These are phyloP conservation scores for Morpho achilles DNA, from an alignment of 2,888 invertebrate species.

Conservation along the genomic window DNA sequence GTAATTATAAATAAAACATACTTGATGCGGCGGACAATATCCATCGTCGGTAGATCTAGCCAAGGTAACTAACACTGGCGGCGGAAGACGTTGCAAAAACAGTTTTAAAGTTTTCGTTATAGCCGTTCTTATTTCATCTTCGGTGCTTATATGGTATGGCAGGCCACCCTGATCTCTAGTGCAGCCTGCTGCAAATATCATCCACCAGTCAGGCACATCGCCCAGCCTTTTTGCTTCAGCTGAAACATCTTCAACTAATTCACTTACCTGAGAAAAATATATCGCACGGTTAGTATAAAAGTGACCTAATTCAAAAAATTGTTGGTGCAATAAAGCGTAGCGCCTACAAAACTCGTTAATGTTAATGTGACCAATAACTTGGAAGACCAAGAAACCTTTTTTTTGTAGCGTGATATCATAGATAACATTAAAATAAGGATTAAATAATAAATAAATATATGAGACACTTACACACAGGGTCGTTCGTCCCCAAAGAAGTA, in stretches of 20 bases:
- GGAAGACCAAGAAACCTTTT: no score
- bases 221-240: conserved; percentile 76
- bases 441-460: no score
- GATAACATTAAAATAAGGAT: no score
- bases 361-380: no score
- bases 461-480: no score
- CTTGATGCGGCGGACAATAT: conserved; percentile 90
- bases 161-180: conserved; percentile 92
- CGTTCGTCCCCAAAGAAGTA: no score
- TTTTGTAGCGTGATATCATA: no score
- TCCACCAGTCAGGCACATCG: conserved; percentile 86
- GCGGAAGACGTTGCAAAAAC: conserved; percentile 80
- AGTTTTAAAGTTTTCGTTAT: conserved; percentile 78
- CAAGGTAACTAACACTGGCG: conserved; percentile 85
- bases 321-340: no score
- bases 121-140: conserved; percentile 82
- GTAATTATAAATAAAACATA: conserved; percentile 26
- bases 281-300: no score
- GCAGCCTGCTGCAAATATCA: conserved; percentile 92
- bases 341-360: no score
- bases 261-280: conserved; percentile 50
- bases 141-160: conserved; percentile 89
- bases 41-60: conserved; percentile 93
- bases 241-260: conserved; percentile 69
- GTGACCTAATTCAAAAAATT: no score